Percentiles rank a stretch among this genome's conserved stretches.
Evolutionary conservation across 2,888 invertebrate genomes (phyloP).

Genomic region (Oxycera nigricornis): DNA sequence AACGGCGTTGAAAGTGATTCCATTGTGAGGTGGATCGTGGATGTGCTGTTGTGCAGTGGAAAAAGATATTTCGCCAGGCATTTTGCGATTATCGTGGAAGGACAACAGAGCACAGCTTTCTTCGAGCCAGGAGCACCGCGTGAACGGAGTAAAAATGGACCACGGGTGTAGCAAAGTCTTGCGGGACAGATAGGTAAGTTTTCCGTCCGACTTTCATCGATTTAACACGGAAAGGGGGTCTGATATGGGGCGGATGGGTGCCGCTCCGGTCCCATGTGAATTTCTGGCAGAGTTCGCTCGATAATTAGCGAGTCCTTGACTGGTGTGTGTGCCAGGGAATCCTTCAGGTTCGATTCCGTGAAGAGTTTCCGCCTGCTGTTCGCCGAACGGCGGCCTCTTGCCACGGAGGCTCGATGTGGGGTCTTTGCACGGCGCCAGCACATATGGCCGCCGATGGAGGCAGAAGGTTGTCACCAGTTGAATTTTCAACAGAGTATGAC

Average conservation of each 20-base stretch:
- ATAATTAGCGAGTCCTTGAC: background rate
- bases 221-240: constrained; percentile 12
- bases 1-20: background rate
- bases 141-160: constrained; percentile 1
- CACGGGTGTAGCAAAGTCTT: background rate
- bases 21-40: constrained; percentile 1
- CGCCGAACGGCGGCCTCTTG: background rate
- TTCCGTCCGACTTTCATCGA: background rate
- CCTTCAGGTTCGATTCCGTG: background rate
- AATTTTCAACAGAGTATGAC: background rate
- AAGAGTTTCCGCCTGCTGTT: background rate
- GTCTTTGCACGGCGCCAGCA: background rate
- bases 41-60: constrained; percentile 14
- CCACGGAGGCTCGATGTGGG: background rate
- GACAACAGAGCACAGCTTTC: background rate
- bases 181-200: constrained; percentile 16
- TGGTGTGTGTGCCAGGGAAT: no score
- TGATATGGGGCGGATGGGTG: background rate
- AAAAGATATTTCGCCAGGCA: background rate
- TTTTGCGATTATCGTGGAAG: background rate
- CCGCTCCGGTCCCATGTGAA: background rate
- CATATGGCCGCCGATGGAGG: background rate
- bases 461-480: background rate
- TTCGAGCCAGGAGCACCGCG: background rate
- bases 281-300: background rate